Base-by-base conservation (phyloP, 2,888 invertebrate species). In the Caenorhabditis sulstoni region DNA sequence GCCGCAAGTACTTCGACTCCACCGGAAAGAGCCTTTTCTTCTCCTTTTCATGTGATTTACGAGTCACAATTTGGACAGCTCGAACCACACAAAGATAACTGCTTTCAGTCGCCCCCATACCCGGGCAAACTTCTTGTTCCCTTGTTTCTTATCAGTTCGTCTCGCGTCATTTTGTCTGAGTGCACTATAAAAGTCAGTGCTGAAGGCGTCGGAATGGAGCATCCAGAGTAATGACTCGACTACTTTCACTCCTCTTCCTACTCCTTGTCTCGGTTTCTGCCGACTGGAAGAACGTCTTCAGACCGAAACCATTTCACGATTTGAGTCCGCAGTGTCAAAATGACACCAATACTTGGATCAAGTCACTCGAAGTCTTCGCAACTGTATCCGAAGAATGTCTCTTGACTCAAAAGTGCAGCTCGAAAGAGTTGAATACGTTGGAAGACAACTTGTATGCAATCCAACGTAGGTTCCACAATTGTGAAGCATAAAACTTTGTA, bases 371-470 rank as follows among this genome's bases (percentile, higher is more conserved):
- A 3, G 20, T 65, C 11, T 53, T 74, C 12, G 55, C 45, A 0
- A 49, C 53, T 14, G 37, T 75, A n/a, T 61, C 61, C 18, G 55
- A 23, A 16, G 67, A 67, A 39, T 75, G 75, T 23, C 14, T 62
- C 9, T 22, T 41, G 2, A n/a, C n/a, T 41, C 41, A 52, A 1
- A 77, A 68, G 23, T 77, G 76, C 45, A 77, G 29, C 18, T 0
- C 23, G 23, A 37, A 23, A 12, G 68, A 77, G 41, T 18, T 61
- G 39, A 44, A 58, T 37, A 47, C 37, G 9, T 9, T 77, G 29
- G 47, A 70, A 18, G 52, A 77, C 7, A 70, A 77, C 57, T 45
- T 77, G 12, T 77, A 50, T 41, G 64, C 76, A 0, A 39, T 70
- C 22, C 23, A 70, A 45, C 64, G 76, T 77, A 18, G 44, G 76